Evolutionary conservation across 2,113 vertebrate species (phyloP).

Genomic region (Phrynocephalus versicolor): DNA sequence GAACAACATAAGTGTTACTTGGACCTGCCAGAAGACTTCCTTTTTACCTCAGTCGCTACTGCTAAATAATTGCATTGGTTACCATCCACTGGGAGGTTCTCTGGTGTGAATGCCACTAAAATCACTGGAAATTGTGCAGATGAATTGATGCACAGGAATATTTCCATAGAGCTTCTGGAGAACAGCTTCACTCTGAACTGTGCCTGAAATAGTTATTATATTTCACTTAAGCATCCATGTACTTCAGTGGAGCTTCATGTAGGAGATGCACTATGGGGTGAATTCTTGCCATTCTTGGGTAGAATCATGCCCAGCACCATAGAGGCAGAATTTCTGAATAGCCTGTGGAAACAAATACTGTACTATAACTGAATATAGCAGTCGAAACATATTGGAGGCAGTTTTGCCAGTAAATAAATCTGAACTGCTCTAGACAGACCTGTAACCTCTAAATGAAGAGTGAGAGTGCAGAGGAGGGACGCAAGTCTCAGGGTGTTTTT

Average conservation of each 20-base stretch:
- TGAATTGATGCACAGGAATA: background rate
- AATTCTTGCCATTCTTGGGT: background rate
- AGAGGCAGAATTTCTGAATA: background rate
- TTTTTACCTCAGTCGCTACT: conserved; percentile 28
- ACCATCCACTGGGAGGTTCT: background rate
- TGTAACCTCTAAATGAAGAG: background rate
- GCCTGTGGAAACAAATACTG: conserved; percentile 2
- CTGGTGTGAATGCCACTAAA: background rate
- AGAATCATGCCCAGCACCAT: background rate
- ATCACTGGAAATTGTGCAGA: background rate
- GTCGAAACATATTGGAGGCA: conserved; percentile 3
- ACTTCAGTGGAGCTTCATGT: background rate
- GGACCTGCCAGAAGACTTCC: background rate
- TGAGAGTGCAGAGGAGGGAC: background rate
- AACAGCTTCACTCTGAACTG: background rate
- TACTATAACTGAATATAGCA: background rate
- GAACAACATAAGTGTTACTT: background rate
- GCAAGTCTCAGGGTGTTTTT: conserved; percentile 19
- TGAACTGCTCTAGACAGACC: background rate
- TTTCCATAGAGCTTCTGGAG: background rate
- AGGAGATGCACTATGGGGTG: background rate
- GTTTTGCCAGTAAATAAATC: background rate
- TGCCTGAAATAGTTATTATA: background rate
- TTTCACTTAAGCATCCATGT: too few species aligned
- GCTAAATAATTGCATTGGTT: background rate